A percentile compares a stretch with the other conserved stretches of the same genome.
phyloP scores from a whole-genome alignment of 2,888 invertebrate species.

The Galerucella calmariensis region DNA sequence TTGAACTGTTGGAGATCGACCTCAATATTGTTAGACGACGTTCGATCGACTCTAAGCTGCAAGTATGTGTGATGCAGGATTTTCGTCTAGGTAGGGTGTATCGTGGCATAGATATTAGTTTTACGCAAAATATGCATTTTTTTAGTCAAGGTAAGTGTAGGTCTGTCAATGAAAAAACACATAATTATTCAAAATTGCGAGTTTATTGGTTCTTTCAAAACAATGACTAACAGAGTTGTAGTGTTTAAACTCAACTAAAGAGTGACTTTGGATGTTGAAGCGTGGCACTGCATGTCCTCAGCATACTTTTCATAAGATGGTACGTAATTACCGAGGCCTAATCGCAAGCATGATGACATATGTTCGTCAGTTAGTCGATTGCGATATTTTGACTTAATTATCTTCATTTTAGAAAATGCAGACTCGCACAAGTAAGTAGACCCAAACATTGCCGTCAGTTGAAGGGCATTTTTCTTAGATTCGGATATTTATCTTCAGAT shows the following conservation, averaged over 20 bases:
- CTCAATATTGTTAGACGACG: slow-evolving; percentile 11
- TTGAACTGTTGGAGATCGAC: background rate
- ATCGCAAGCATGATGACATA: too few relatives aligned
- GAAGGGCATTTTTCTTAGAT: slow-evolving; percentile 26
- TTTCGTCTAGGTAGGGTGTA: slow-evolving; percentile 24
- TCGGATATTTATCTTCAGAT: slow-evolving; percentile 27
- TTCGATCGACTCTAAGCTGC: slow-evolving; percentile 25
- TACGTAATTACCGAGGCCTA: too few relatives aligned
- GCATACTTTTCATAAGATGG: too few relatives aligned
- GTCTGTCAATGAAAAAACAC: slow-evolving; percentile 30
- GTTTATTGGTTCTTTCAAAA: slow-evolving; percentile 19
- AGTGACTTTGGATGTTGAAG: too few relatives aligned
- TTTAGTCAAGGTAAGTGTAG: slow-evolving; percentile 27
- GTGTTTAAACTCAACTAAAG: too few relatives aligned
- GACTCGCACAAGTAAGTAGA: slow-evolving; percentile 30
- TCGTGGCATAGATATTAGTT: slow-evolving; percentile 27
- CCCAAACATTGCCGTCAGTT: slow-evolving; percentile 22
- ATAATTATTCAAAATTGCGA: slow-evolving; percentile 31
- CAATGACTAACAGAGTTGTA: too few relatives aligned
- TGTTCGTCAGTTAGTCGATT: slow-evolving; percentile 2
- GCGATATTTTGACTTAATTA: slow-evolving; percentile 34
- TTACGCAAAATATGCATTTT: slow-evolving; percentile 24
- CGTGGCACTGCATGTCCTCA: too few relatives aligned
- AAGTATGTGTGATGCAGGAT: slow-evolving; percentile 29
- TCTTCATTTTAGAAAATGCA: slow-evolving; percentile 33